Evolutionary conservation across 2,888 invertebrate species (phyloP), one percentile per base, ranked within the genome.

Genomic region (Amphipyra berbera): DNA sequence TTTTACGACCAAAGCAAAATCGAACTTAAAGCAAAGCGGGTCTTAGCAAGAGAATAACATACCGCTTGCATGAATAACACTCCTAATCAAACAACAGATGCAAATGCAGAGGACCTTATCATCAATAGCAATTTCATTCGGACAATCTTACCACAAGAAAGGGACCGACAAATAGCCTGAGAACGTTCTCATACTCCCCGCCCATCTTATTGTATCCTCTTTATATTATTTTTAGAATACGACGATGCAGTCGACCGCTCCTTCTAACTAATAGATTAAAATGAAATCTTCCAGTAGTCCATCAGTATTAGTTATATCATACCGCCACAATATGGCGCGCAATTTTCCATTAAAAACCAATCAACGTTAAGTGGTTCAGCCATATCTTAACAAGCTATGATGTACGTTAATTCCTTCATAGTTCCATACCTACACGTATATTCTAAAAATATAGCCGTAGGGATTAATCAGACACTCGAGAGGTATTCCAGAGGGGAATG

Each of bases 391-490:
- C 73, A 73, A 63, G 69, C 71, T 68, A 78, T 76, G 71, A 82
- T 82, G 54, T 68, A 75, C 68, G 65, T 60, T 78, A 68, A 73
- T 76, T 68, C 67, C 46, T 68, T 10, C 42, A 53, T 49, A 38
- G 61, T 38, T 41, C 14, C 49, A 54, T 69, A 74, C 74, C 63
- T 68, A 77, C 69, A 61, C 70, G 53, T 65, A 61, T 67, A 46
- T 72, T 80, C 82, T 84, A 85, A 80, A 85, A 82, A 84, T 86
- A 83, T 75, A 74, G 48, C 60, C 57, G 52, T 44, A 48, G 60
- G 67, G 72, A 80, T 69, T 73, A 71, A 78, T 82, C 71, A 70
- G 71, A 65, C 65, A 78, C 64, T 76, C 61, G 56, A 70, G 76
- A 68, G 65, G 35, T 66, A 75, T 64, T 61, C 67, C 57, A 76